These are phyloP conservation scores for Pammene aurita DNA, from an alignment of 2,888 invertebrate genomes.

Conservation along the genomic window DNA sequence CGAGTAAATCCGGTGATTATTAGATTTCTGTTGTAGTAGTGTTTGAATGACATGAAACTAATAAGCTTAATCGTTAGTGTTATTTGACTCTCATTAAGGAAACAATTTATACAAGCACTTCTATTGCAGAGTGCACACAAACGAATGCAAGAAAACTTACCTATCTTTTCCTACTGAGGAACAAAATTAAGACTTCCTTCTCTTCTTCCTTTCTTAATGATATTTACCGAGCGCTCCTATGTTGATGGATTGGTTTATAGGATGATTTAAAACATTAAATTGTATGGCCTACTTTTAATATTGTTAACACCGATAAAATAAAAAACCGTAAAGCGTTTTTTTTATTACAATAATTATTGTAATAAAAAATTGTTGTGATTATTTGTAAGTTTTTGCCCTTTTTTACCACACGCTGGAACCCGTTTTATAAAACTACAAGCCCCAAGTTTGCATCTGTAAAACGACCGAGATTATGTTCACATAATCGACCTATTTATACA, in stretches of 20 bases:
- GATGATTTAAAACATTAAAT: background rate
- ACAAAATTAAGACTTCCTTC: background rate
- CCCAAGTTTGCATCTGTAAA: no score
- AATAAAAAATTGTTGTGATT: no score
- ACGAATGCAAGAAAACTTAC: background rate
- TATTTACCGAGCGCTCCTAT: background rate
- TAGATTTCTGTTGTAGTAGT: background rate
- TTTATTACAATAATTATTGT: no score
- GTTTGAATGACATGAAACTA: background rate
- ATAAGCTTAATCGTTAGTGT: background rate
- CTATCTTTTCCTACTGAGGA: background rate
- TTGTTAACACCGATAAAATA: no score
- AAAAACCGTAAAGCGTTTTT: no score
- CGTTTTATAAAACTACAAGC: no score
- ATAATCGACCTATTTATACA: no score
- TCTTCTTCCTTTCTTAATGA: background rate
- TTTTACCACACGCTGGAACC: no score
- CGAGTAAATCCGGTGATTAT: background rate
- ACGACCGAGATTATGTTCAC: no score
- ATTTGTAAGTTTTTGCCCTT: no score
- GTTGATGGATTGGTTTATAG: constrained; percentile 1
- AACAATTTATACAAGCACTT: background rate
- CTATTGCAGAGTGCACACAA: background rate
- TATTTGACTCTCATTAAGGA: background rate
- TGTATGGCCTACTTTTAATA: no score